phyloP scores from a whole-genome alignment of 2,888 invertebrate species.

The Hyposoter dolosus region DNA sequence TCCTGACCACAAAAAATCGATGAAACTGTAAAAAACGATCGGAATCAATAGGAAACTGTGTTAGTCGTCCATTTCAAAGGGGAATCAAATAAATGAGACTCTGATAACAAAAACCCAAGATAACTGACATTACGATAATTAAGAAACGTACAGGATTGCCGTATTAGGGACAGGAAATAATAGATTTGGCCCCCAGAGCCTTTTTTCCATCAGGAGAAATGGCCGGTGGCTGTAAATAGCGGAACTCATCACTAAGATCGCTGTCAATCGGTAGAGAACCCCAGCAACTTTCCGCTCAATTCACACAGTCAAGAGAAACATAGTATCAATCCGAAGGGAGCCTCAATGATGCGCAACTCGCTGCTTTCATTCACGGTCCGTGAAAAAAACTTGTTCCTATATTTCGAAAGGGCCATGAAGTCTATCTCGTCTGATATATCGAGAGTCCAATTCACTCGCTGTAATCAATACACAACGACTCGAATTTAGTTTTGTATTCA shows the following conservation, averaged over 20 bases:
- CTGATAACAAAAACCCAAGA: not conserved
- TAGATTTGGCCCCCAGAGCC: not conserved
- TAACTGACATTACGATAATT: conserved; percentile 5
- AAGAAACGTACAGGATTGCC: not conserved
- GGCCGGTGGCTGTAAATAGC: conserved; percentile 1
- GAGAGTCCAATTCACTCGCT: conserved; percentile 44
- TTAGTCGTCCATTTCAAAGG: not conserved
- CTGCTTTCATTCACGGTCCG: conserved; percentile 42
- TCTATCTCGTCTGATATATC: conserved; percentile 56
- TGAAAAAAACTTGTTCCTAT: conserved; percentile 41
- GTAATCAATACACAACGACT: conserved; percentile 52
- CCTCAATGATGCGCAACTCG: conserved; percentile 50
- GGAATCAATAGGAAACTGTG: not conserved
- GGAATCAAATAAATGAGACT: not conserved
- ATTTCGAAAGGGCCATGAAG: conserved; percentile 32
- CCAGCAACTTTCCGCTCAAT: conserved; percentile 40
- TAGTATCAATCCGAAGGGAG: not conserved
- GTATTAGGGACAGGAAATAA: not conserved
- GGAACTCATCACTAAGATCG: conserved; percentile 64
- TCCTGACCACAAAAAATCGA: too few relatives aligned
- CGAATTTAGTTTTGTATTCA: conserved; percentile 17
- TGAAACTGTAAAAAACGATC: not conserved
- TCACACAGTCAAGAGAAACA: conserved; percentile 42
- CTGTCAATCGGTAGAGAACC: conserved; percentile 17
- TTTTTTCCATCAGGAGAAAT: not conserved